phyloP scores from a whole-genome alignment of 2,888 invertebrate genomes.

The Meiosimyza platycephala region DNA sequence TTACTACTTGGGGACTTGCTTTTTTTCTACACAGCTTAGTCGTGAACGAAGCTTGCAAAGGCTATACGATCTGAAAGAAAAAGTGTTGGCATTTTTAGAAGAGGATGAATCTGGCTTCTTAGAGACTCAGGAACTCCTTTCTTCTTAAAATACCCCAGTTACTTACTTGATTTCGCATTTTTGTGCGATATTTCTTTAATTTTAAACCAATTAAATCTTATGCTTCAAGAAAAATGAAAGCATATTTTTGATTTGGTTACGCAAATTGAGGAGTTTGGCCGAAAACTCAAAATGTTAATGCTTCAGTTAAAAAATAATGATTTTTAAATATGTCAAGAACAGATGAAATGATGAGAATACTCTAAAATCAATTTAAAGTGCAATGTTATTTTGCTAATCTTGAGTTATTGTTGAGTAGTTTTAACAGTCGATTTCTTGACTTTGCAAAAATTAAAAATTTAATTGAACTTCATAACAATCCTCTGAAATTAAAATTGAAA shows the following conservation, averaged over 20 bases:
- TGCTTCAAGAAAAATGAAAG: no score
- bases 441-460: not conserved
- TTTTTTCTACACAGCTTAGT: not conserved
- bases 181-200: no score
- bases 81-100: not conserved
- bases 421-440: conserved; percentile 1
- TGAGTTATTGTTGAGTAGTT: not conserved
- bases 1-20: no score
- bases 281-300: no score
- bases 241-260: no score
- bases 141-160: no score
- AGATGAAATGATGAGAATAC: not conserved
- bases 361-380: not conserved
- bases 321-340: not conserved
- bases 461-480: conserved; percentile 4
- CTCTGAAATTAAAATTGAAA: not conserved
- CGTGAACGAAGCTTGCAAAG: not conserved
- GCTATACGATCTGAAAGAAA: not conserved
- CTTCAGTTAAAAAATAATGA: not conserved
- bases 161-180: no score
- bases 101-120: no score
- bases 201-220: no score
- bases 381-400: not conserved
- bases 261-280: no score
- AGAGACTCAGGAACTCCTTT: no score